Evolutionary conservation across 2,113 vertebrate genomes (phyloP).

Genomic region (Neopipo cinnamomea): DNA sequence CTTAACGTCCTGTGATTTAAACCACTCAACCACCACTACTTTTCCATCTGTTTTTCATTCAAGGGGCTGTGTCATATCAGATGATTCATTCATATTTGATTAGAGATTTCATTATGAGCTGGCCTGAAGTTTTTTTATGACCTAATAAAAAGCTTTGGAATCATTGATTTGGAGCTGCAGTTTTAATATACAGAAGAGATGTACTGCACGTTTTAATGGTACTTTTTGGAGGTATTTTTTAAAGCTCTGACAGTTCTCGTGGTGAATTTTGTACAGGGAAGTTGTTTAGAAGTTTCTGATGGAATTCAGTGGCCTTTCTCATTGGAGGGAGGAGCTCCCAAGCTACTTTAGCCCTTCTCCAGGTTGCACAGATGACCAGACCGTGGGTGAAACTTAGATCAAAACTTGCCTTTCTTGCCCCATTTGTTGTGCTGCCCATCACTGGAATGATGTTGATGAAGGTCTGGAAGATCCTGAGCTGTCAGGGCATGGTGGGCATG

Average conservation of each 20-base stretch:
- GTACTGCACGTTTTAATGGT: background rate
- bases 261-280: background rate
- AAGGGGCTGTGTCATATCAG: slow-evolving; percentile 17
- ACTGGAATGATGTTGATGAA: background rate
- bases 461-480: background rate
- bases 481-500: background rate
- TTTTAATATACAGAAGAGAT: background rate
- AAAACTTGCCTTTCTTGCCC: background rate
- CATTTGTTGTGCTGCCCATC: background rate
- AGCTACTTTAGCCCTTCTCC: background rate
- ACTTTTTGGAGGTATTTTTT: background rate
- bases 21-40: background rate
- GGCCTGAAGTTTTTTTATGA: slow-evolving; percentile 33
- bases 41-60: slow-evolving; percentile 59
- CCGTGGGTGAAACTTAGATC: background rate
- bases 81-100: slow-evolving; percentile 62
- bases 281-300: background rate
- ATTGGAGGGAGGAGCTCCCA: background rate
- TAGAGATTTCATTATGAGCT: slow-evolving; percentile 49
- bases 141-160: slow-evolving; percentile 29
- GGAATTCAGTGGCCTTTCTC: background rate
- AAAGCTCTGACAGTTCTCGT: background rate
- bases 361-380: background rate
- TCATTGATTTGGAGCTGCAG: background rate
- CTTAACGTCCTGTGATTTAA: slow-evolving; percentile 23